These are phyloP conservation scores for Apodemia arnacis DNA, from an alignment of 2,888 invertebrate species.

Conservation along the genomic window DNA sequence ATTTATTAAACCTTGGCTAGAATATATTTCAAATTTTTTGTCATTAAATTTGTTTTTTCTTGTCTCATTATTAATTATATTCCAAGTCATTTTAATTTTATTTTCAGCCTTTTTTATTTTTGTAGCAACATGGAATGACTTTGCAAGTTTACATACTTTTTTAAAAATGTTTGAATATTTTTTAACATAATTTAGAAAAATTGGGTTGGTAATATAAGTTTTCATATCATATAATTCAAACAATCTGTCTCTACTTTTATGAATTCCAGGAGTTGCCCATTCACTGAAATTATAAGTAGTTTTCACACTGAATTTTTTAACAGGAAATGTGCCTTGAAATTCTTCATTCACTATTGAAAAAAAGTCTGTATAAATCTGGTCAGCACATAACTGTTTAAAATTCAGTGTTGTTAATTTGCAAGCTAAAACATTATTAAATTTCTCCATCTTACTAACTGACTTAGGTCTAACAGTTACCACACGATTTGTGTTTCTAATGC, in stretches of 20 bases:
- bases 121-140: not conserved
- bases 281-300: not conserved
- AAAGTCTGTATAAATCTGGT: not conserved
- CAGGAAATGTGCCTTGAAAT: not conserved
- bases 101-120: not conserved
- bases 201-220: not conserved
- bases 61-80: not conserved
- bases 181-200: not conserved
- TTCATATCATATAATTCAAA: not conserved
- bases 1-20: not conserved
- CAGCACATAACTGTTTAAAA: not conserved
- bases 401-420: not conserved
- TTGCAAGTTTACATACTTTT: not conserved
- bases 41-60: not conserved
- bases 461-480: not conserved
- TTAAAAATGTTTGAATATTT: not conserved
- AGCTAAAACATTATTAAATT: not conserved
- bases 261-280: not conserved
- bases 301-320: not conserved
- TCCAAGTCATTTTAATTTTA: not conserved
- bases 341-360: not conserved
- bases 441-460: not conserved
- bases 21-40: not conserved
- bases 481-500: not conserved
- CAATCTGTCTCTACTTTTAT: not conserved